phyloP scores from a whole-genome alignment of 1,140 invertebrate genomes.

The Dendroctonus ponderosae region DNA sequence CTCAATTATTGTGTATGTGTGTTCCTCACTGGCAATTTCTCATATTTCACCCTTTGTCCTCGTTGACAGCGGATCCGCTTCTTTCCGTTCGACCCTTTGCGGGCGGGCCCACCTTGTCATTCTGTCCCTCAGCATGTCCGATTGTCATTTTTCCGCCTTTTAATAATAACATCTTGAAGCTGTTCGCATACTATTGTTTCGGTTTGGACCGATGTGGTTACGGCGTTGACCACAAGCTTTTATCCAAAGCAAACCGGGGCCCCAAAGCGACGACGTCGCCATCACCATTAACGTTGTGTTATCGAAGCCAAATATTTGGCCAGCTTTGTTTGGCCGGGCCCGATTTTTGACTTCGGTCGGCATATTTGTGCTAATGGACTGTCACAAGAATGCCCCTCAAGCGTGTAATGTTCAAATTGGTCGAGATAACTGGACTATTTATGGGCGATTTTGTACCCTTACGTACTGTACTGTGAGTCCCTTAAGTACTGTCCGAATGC shows the following conservation, averaged over 20 bases:
- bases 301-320: constrained; percentile 1
- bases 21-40: constrained; percentile 39
- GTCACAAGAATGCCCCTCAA: too few relatives aligned
- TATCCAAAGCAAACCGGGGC: background rate
- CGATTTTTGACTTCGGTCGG: background rate
- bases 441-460: too few relatives aligned
- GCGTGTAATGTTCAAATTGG: background rate
- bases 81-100: background rate
- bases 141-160: too few relatives aligned
- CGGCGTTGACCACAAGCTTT: background rate
- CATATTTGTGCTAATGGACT: too few relatives aligned
- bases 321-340: background rate
- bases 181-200: too few relatives aligned
- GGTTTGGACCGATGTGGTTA: too few relatives aligned
- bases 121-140: too few relatives aligned
- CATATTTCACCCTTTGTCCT: constrained; percentile 34
- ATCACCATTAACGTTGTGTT: background rate
- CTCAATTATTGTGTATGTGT: constrained; percentile 34
- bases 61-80: background rate
- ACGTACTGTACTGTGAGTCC: too few relatives aligned
- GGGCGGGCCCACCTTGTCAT: too few relatives aligned
- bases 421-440: background rate
- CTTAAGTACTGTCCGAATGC: too few relatives aligned
- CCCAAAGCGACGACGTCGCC: background rate
- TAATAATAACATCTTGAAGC: too few relatives aligned